A percentile compares a stretch with the other conserved stretches of the same genome.
phyloP scores from a whole-genome alignment of 2,113 vertebrate species.

The Leucopsar rothschildi region DNA sequence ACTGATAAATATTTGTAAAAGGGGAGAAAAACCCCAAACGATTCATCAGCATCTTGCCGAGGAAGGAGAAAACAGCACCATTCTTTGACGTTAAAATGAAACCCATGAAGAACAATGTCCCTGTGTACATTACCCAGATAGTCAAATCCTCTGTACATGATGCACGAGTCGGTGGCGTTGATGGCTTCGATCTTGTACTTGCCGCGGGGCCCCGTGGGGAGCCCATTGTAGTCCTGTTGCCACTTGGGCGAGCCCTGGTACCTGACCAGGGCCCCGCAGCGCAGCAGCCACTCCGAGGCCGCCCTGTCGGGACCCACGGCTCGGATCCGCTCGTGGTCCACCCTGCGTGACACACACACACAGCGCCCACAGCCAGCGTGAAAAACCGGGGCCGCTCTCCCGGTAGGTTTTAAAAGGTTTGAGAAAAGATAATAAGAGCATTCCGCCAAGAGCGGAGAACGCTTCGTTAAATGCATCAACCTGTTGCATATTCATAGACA shows the following conservation, averaged over 20 bases:
- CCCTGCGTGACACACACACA: constrained; percentile 69
- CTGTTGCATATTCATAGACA: too few species aligned
- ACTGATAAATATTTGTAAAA: background rate
- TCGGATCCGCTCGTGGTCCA: constrained; percentile 89
- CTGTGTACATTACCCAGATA: constrained; percentile 80
- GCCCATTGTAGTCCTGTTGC: constrained; percentile 90
- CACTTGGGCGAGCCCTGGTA: constrained; percentile 86
- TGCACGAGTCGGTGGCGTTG: constrained; percentile 91
- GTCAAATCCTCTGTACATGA: constrained; percentile 92
- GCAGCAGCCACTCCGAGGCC: constrained; percentile 92
- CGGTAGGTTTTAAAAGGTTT: too few species aligned
- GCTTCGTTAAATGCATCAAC: too few species aligned
- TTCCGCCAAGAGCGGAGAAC: too few species aligned
- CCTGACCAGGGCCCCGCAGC: constrained; percentile 88
- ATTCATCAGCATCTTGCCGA: background rate
- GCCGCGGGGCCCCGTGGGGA: constrained; percentile 83
- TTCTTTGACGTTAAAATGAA: rapidly evolving
- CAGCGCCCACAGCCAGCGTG: background rate
- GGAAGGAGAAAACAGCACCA: rapidly evolving
- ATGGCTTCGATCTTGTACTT: constrained; percentile 90
- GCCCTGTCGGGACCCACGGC: constrained; percentile 87
- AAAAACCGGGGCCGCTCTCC: too few species aligned
- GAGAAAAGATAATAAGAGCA: too few species aligned
- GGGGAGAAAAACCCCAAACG: rapidly evolving
- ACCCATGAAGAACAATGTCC: rapidly evolving